Base-by-base conservation (phyloP, 2,797 vertebrate species). In the Orientallactaga sibirica region DNA sequence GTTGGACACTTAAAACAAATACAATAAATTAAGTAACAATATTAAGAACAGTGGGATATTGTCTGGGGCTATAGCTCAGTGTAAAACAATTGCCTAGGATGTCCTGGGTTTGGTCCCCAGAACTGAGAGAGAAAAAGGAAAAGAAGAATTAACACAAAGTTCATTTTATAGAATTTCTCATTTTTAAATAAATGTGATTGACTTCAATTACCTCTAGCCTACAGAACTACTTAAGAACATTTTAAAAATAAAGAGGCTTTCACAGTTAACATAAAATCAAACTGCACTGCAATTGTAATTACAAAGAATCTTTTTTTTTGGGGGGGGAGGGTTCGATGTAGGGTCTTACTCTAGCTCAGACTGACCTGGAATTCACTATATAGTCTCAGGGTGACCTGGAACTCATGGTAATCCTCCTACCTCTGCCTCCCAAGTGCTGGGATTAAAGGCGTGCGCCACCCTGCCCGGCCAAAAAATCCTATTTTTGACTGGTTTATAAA, bases 201-300 rank as follows among this genome's bases (percentile, higher is more conserved):
- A 91, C 67, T 92, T 74, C 81, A 94, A 55, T 88, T 27, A 29
- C n/a, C n/a, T 58, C 22, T 76, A 76, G 61, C 14, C 22, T 93
- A 73, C 4, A 90, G 5, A 94, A 64, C 27, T 92, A 93, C 66
- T 88, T 88, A 81, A 87, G 41, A 77, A 74, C 48, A 81, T 55
- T 76, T 88, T 84, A 75, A 84, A 95, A 92, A 88, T 27, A 93
- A 75, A 96, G n/a, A 73, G 37, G 33, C 1, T 92, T 83, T 79
- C 55, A 43, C 52, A 76, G 55, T 79, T 88, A 82, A 87, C 9
- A 95, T 71, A 82, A 75, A 90, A 90, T 71, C 37, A 94, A 94
- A 88, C 79, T 37, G 81, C 20, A 74, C 7, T 68, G 33, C 41
- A 74, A 86, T 67, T 75, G 55, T 68, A 95, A 86, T 85, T 86